A percentile compares a stretch with the other conserved stretches of the same genome.
Conservation (phyloP, 2,113 vertebrate genomes). For the Hemiprocne comata region DNA sequence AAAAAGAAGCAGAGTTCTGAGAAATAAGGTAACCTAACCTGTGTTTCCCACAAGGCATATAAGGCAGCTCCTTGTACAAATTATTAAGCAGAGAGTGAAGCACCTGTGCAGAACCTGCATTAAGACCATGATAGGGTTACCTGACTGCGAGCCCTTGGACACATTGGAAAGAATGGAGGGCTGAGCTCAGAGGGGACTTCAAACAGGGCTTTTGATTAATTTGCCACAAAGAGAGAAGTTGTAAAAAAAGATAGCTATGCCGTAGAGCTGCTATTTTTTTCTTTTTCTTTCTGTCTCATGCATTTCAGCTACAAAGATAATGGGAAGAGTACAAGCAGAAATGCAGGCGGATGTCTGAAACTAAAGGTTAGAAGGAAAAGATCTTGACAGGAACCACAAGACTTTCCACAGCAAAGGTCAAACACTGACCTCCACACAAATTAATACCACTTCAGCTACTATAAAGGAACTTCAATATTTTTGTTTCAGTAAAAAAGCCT, state of each 20-base stretch:
- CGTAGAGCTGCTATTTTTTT: neutral
- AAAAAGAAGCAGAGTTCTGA: neutral
- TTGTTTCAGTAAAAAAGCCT: neutral
- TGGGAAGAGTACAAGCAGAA: neutral
- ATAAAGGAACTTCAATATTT: neutral
- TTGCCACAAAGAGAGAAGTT: neutral
- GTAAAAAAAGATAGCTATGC: neutral
- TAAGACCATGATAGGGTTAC: neutral
- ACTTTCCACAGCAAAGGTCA: conserved; percentile 27
- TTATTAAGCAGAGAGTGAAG: neutral
- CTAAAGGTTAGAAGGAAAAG: conserved; percentile 23
- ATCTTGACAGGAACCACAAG: neutral
- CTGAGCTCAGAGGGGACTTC: neutral
- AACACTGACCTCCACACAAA: neutral
- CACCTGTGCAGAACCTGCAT: neutral
- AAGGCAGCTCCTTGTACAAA: neutral
- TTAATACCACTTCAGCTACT: conserved; percentile 1
- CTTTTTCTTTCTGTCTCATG: neutral
- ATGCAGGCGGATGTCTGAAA: neutral
- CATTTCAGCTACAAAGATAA: conserved; percentile 8
- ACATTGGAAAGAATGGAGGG: neutral
- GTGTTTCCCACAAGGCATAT: neutral
- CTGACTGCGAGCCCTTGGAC: neutral
- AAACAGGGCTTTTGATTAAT: conserved; percentile 19
- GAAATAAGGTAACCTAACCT: neutral